Evolutionary conservation across 2,797 vertebrate species (phyloP).

Genomic region (Odontamblyopus lacepedii): DNA sequence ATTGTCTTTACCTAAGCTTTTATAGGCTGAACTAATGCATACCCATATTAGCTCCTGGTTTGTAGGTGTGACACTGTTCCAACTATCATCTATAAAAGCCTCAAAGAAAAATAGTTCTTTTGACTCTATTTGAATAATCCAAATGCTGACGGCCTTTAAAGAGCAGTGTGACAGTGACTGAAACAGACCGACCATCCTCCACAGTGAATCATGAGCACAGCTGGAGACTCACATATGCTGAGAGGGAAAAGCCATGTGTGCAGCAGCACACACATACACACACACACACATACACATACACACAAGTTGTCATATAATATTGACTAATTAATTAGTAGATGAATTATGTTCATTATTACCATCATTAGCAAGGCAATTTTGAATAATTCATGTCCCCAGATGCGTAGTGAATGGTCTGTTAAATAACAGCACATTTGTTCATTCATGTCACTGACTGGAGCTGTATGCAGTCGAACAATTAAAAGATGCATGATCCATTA

Average conservation of each 20-base stretch:
- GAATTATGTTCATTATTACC: background rate
- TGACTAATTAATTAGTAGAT: slow-evolving; percentile 8
- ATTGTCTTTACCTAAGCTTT: too few species aligned
- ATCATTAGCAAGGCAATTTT: background rate
- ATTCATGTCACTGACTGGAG: too few species aligned
- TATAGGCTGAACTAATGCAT: background rate
- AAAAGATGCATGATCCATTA: too few species aligned
- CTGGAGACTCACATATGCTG: slow-evolving; percentile 9
- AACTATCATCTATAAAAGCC: too few species aligned
- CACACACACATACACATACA: background rate
- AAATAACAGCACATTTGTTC: background rate
- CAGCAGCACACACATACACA: background rate
- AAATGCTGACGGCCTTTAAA: too few species aligned
- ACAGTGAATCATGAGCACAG: background rate
- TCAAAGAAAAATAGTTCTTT: too few species aligned
- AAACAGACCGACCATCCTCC: background rate
- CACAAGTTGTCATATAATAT: background rate
- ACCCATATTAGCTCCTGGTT: too few species aligned
- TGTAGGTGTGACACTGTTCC: too few species aligned
- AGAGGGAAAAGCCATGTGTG: slow-evolving; percentile 9
- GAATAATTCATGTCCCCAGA: background rate
- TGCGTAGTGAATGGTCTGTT: background rate
- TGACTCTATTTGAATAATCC: too few species aligned
- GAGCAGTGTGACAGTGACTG: too few species aligned
- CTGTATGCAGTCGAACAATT: too few species aligned